These are phyloP conservation scores for Chrysaora quinquecirrha DNA, from an alignment of 30 jellyfish, hydroid and myxozoan species.

Conservation along the genomic window DNA sequence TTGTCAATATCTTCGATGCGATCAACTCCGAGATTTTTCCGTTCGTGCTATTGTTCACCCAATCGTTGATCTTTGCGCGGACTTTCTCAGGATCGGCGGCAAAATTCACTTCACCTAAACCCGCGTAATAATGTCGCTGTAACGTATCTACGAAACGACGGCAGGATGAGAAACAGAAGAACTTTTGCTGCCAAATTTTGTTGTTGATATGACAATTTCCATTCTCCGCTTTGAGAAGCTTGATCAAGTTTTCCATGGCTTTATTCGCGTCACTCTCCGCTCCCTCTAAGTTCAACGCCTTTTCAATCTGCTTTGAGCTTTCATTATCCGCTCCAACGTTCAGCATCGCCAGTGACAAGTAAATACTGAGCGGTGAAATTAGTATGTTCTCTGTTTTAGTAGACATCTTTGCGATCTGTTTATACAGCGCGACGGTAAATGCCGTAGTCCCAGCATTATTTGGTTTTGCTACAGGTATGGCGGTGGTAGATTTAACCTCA, in stretches of 20 bases:
- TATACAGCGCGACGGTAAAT: slow-evolving; percentile 39
- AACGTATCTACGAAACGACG: slow-evolving; percentile 39
- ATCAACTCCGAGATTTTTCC: slow-evolving; percentile 72
- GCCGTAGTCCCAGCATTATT: background rate
- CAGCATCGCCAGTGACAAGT: slow-evolving; percentile 70
- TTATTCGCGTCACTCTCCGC: background rate
- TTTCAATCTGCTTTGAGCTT: slow-evolving; percentile 60
- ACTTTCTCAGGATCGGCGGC: slow-evolving; percentile 45
- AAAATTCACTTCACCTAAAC: slow-evolving; percentile 60
- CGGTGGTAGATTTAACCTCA: no score
- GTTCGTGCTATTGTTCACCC: slow-evolving; percentile 67
- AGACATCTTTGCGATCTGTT: background rate
- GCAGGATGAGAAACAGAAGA: slow-evolving; percentile 51
- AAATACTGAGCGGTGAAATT: slow-evolving; percentile 77
- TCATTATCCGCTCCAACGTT: slow-evolving; percentile 50
- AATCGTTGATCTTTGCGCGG: slow-evolving; percentile 47
- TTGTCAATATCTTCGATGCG: slow-evolving; percentile 3
- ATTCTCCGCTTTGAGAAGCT: background rate
- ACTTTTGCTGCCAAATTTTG: slow-evolving; percentile 64
- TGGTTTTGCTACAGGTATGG: background rate
- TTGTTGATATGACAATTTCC: background rate
- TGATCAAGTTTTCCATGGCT: background rate
- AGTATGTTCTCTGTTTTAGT: slow-evolving; percentile 28
- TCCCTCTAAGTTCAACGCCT: slow-evolving; percentile 18
- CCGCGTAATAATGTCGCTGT: slow-evolving; percentile 44